A percentile compares a stretch with the other conserved stretches of the same genome.
Evolutionary conservation across 2,888 invertebrate genomes (phyloP).

Genomic region (Temnothorax rugatulus): DNA sequence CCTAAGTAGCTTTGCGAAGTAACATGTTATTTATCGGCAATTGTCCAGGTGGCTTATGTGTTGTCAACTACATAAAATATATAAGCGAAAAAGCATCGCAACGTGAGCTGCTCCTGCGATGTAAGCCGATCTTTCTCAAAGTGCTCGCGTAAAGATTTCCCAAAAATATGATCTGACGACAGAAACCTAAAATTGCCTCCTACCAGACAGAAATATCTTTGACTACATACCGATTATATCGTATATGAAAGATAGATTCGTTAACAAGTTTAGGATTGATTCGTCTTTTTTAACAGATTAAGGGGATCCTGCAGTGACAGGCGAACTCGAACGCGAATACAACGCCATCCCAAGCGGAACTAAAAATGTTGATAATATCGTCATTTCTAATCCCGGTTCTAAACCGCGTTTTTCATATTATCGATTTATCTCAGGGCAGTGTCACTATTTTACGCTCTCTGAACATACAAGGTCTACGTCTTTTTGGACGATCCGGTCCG

Average conservation of each 20-base stretch:
- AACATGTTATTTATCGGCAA: slow-evolving; percentile 48
- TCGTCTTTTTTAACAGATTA: neutral
- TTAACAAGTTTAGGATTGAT: neutral
- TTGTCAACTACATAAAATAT: slow-evolving; percentile 40
- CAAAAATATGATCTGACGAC: neutral
- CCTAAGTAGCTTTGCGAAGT: slow-evolving; percentile 25
- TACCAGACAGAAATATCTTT: neutral
- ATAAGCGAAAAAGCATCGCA: slow-evolving; percentile 7
- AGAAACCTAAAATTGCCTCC: neutral
- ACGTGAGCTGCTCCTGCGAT: slow-evolving; percentile 3
- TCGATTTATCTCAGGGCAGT: too few species aligned
- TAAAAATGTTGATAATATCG: too few species aligned
- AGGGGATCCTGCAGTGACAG: too few species aligned
- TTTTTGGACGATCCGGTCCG: too few species aligned
- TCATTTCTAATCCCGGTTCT: too few species aligned
- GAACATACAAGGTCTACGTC: too few species aligned
- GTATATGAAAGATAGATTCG: neutral
- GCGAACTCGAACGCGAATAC: too few species aligned
- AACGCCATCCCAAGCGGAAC: too few species aligned
- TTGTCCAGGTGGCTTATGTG: slow-evolving; percentile 25
- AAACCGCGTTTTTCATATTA: too few species aligned
- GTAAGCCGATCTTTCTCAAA: slow-evolving; percentile 25
- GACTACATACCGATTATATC: neutral
- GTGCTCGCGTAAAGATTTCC: slow-evolving; percentile 8
- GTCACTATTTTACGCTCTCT: too few species aligned